A percentile compares a stretch with the other conserved stretches of the same genome.
phyloP scores from a whole-genome alignment of 2,113 vertebrate species.

The Pseudolaguvia tuberculata region DNA sequence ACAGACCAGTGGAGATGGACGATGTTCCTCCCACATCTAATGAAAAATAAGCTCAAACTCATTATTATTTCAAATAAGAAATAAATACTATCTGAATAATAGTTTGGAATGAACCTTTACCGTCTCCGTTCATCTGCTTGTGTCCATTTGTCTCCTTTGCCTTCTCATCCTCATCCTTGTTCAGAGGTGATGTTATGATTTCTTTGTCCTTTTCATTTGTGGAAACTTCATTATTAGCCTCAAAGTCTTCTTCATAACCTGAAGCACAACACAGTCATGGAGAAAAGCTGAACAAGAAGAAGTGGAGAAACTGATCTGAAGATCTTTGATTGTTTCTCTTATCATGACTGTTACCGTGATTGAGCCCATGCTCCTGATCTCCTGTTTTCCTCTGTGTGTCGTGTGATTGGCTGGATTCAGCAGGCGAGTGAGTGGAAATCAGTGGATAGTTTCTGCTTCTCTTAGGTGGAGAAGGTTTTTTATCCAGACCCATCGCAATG shows the following conservation, averaged over 20 bases:
- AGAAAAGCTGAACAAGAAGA: neutral
- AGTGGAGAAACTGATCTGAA: too few relatives aligned
- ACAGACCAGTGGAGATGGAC: slow-evolving; percentile 60
- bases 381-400: slow-evolving; percentile 30
- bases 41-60: slow-evolving; percentile 11
- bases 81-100: too few relatives aligned
- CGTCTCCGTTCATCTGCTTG: slow-evolving; percentile 43
- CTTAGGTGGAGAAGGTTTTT: slow-evolving; percentile 71
- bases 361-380: slow-evolving; percentile 51
- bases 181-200: slow-evolving; percentile 58
- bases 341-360: too few relatives aligned
- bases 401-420: slow-evolving; percentile 36
- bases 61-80: too few relatives aligned
- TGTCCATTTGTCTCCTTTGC: slow-evolving; percentile 45
- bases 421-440: slow-evolving; percentile 23
- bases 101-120: slow-evolving; percentile 55
- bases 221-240: slow-evolving; percentile 76
- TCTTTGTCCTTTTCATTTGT: slow-evolving; percentile 58
- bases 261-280: slow-evolving; percentile 33
- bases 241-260: slow-evolving; percentile 94
- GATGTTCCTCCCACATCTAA: slow-evolving; percentile 58
- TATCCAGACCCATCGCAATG: slow-evolving; percentile 83
- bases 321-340: too few relatives aligned
- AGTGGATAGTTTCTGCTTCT: slow-evolving; percentile 58
- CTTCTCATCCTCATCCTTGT: slow-evolving; percentile 49